phyloP scores from a whole-genome alignment of 2,113 vertebrate species.

The Hypocryptadius cinnamomeus region DNA sequence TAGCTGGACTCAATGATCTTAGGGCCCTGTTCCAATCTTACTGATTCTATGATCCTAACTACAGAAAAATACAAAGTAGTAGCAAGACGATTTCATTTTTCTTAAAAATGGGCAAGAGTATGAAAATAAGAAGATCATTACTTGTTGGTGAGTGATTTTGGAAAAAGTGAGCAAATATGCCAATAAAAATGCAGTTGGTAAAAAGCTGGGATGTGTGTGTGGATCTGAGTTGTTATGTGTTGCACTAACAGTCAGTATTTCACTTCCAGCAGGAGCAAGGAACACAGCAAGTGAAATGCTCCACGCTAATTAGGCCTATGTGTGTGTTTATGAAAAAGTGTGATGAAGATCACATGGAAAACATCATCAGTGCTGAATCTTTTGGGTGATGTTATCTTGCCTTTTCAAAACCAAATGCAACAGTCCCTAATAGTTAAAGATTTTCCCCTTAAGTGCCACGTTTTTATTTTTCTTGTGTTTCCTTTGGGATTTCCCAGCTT shows the following conservation, averaged over 20 bases:
- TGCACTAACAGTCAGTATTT: not conserved
- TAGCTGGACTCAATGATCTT: not conserved
- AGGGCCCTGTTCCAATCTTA: not conserved
- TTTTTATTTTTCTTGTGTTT: not conserved
- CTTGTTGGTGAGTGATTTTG: not conserved
- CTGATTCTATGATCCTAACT: not conserved
- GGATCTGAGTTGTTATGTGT: not conserved
- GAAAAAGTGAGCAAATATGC: not conserved
- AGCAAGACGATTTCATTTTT: not conserved
- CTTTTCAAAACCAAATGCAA: not conserved
- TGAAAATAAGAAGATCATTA: not conserved
- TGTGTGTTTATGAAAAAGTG: not conserved
- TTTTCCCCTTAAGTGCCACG: not conserved
- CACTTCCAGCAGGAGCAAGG: not conserved
- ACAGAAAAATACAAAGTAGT: not conserved
- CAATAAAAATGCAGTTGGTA: not conserved
- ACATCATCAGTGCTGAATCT: not conserved
- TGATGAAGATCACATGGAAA: not conserved
- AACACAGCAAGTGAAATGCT: not conserved
- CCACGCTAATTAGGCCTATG: not conserved
- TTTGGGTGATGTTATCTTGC: not conserved
- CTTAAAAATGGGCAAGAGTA: not conserved
- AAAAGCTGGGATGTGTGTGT: not conserved
- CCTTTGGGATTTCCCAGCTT: not conserved
- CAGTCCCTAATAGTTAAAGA: not conserved